phyloP scores from a whole-genome alignment of 2,113 vertebrate genomes.

The Charadrius vociferus region DNA sequence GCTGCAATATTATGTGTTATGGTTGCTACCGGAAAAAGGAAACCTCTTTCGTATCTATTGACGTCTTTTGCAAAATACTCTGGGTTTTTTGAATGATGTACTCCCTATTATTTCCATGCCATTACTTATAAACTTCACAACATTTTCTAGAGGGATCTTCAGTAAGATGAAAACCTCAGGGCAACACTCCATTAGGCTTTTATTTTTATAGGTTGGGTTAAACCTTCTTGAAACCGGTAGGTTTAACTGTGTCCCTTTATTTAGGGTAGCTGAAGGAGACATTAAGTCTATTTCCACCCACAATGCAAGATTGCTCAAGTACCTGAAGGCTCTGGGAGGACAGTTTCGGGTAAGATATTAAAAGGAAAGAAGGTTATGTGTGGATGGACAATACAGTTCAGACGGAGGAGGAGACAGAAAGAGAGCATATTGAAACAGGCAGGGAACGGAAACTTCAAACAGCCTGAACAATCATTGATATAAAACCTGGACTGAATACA shows the following conservation, averaged over 20 bases:
- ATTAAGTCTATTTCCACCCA: constrained; percentile 43
- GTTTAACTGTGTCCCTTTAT: constrained; percentile 34
- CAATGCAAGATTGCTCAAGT: constrained; percentile 1
- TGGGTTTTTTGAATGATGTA: not conserved
- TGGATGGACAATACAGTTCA: not conserved
- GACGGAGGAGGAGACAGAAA: not conserved
- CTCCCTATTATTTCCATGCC: constrained; percentile 49
- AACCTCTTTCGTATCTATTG: not conserved
- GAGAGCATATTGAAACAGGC: not conserved
- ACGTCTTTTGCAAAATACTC: not conserved
- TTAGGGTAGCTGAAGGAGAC: constrained; percentile 42
- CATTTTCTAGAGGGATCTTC: constrained; percentile 30
- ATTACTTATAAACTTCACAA: constrained; percentile 36
- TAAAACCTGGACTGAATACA: constrained; percentile 9
- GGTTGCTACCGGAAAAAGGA: not conserved
- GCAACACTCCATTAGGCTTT: constrained; percentile 62
- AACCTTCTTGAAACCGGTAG: constrained; percentile 12
- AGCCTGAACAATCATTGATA: constrained; percentile 37
- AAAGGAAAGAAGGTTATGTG: not conserved
- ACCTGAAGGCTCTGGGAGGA: constrained; percentile 50
- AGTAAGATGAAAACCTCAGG: constrained; percentile 50
- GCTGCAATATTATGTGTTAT: not conserved
- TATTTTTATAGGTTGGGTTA: constrained; percentile 22
- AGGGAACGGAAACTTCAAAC: constrained; percentile 34
- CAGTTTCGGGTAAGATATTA: not conserved